Percentiles rank a stretch among this genome's conserved stretches.
Conservation (phyloP, 2,113 vertebrate genomes). For the Chlorocebus sabaeus region DNA sequence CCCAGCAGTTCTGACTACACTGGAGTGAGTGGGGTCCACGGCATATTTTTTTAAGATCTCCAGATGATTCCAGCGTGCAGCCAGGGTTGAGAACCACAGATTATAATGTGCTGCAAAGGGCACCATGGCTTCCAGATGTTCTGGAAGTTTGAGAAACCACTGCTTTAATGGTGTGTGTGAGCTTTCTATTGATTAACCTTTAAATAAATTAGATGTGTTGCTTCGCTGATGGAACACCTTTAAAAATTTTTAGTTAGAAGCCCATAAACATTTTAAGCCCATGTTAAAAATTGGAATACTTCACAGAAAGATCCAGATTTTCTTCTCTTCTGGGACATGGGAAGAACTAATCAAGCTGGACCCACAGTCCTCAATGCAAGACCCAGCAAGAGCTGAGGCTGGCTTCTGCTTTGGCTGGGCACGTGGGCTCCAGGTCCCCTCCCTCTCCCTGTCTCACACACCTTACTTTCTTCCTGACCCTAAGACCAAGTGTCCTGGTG, state of each 20-base stretch:
- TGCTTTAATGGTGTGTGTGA: background rate
- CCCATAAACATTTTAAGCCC: constrained; percentile 4
- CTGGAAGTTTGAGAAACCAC: background rate
- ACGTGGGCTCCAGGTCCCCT: too few species aligned
- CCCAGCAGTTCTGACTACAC: background rate
- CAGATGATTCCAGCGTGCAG: constrained; percentile 32
- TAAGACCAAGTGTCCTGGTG: background rate
- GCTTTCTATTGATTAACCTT: constrained; percentile 4
- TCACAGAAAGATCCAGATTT: constrained; percentile 40
- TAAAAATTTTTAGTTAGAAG: background rate
- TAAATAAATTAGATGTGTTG: background rate
- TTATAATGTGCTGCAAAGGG: constrained; percentile 38
- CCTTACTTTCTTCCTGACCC: background rate
- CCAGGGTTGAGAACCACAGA: constrained; percentile 23
- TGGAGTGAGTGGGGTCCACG: background rate
- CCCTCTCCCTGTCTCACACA: background rate
- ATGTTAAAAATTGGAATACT: constrained; percentile 12
- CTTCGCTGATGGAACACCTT: background rate
- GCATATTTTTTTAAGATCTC: background rate
- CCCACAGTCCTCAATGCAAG: background rate
- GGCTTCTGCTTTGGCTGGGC: background rate
- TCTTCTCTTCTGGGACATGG: constrained; percentile 1
- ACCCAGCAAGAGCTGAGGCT: background rate
- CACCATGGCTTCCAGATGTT: constrained; percentile 40
- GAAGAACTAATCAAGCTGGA: background rate